These are phyloP conservation scores for Folsomia manolachei DNA, from an alignment of 2,888 invertebrate species.

Conservation along the genomic window DNA sequence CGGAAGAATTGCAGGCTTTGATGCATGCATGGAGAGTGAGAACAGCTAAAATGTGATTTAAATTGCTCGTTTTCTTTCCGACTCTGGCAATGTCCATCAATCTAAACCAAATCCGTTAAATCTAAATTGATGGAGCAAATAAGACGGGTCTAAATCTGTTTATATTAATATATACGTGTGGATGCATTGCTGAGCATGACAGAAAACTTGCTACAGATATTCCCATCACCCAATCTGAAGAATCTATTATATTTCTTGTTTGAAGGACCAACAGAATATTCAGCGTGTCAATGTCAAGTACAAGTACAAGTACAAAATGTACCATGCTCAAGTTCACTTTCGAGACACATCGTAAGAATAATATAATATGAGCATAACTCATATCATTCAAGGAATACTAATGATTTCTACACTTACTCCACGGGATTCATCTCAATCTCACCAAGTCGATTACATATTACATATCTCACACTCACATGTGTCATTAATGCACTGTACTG, in stretches of 20 bases:
- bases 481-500: no score
- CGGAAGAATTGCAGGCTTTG: no score
- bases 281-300: conserved; percentile 24
- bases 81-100: background rate
- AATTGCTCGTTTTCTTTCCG: no score
- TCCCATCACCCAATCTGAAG: background rate
- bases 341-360: background rate
- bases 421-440: background rate
- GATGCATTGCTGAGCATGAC: background rate
- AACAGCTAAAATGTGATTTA: no score
- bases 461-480: background rate
- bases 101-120: background rate
- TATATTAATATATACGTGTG: background rate
- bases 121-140: background rate
- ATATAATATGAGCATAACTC: background rate
- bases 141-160: background rate
- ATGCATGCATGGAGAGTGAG: no score
- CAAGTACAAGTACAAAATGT: conserved; percentile 22
- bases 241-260: conserved; percentile 4
- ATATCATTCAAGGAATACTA: background rate
- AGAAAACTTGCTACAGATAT: background rate
- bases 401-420: background rate
- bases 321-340: conserved; percentile 13
- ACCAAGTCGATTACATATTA: no score
- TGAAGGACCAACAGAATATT: conserved; percentile 25